Conservation (phyloP, 2,888 invertebrate genomes). For the Diplazon laetatorius region DNA sequence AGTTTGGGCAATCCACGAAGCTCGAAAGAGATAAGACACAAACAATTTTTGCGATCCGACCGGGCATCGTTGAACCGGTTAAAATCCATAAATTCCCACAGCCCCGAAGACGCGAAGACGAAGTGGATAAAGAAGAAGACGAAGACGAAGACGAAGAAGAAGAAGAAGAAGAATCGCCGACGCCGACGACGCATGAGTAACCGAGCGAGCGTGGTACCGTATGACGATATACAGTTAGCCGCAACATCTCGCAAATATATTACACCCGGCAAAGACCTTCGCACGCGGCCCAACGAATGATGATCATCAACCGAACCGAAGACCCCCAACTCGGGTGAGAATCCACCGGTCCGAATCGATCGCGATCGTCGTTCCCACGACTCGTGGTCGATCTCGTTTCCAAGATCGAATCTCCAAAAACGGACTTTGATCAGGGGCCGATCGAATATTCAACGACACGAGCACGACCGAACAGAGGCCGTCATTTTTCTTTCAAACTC, state of each 20-base stretch:
- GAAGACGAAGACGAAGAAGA: slow-evolving; percentile 38
- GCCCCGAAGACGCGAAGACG: slow-evolving; percentile 67
- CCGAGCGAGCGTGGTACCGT: slow-evolving; percentile 70
- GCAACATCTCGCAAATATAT: slow-evolving; percentile 51
- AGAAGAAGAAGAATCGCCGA: slow-evolving; percentile 39
- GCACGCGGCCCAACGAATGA: too few relatives aligned
- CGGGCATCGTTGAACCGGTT: slow-evolving; percentile 72
- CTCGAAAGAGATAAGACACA: slow-evolving; percentile 46
- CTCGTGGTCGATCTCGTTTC: too few relatives aligned
- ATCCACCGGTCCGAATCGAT: too few relatives aligned
- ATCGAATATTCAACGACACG: too few relatives aligned
- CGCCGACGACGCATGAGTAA: slow-evolving; percentile 34
- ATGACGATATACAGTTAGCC: slow-evolving; percentile 75
- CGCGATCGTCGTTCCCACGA: slow-evolving; percentile 7
- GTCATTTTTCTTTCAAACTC: too few relatives aligned
- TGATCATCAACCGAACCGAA: slow-evolving; percentile 40
- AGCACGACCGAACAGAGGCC: too few relatives aligned
- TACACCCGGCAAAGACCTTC: slow-evolving; percentile 42
- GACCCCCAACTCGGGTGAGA: too few relatives aligned
- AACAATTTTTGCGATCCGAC: slow-evolving; percentile 28
- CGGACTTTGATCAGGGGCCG: slow-evolving; percentile 2
- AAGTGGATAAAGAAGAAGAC: too few relatives aligned
- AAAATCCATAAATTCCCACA: slow-evolving; percentile 76
- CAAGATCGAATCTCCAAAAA: background rate
- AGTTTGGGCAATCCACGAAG: slow-evolving; percentile 54